Base-by-base conservation (phyloP, 2,113 vertebrate genomes). In the Ardeotis arabs region DNA sequence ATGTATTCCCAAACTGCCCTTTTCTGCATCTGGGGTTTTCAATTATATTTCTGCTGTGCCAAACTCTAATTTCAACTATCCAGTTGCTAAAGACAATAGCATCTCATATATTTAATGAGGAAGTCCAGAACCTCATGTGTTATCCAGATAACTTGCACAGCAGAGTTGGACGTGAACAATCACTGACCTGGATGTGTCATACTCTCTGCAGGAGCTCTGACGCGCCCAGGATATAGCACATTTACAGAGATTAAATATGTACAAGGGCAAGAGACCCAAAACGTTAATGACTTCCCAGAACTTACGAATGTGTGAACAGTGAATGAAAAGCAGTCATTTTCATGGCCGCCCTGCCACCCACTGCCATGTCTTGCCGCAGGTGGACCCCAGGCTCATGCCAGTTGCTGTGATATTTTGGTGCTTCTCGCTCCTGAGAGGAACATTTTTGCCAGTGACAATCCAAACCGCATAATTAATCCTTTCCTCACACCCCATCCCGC, bases 371-470 rank as follows among this genome's bases (percentile, higher is more conserved):
- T 35, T 28, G 27, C 4, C 1, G 2, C 4, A 0, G 6, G 19
- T 24, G 29, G 12, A 50, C 18, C 7, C 14, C 35, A n/a, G 29
- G 35, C 53, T 25, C 2, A 2, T 0, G 2, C 41, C 35, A 11
- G 29, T 17, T 7, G 2, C 44, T 7, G 4, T 11, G 29, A 16
- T 13, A 8, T 23, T 63, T 28, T 92, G 23, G 35, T 39, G 22
- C 52, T 10, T 31, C 78, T 67, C 5, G 21, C 72, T 81, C 67
- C 29, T 8, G 35, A 62, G 60, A 33, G 66, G 17, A 31, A 25
- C 11, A 6, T 23, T 72, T 15, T 7, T 49, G 15, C 63, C 53
- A n/a, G 18, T 7, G 12, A 31, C 14, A 16, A 35, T 27, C 45
- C 27, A 41, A 73, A 33, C 22, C 3, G 1, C 8, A 6, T 37